Evolutionary conservation across 1,140 invertebrate species (phyloP).

Genomic region (Tetragnatha versicolor): DNA sequence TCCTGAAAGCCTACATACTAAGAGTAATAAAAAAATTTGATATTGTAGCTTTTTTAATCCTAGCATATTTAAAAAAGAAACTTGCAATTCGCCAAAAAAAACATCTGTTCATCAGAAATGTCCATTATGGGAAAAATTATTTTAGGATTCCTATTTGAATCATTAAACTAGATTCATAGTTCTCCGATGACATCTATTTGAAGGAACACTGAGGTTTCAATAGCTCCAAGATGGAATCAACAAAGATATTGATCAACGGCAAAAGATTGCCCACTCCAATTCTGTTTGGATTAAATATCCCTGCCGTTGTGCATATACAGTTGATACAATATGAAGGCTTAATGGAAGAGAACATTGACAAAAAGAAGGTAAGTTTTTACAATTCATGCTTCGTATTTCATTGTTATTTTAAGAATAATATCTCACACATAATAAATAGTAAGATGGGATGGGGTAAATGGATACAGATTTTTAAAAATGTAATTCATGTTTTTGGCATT

Average conservation of each 20-base stretch:
- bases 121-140: background rate
- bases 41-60: too few relatives aligned
- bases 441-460: too few relatives aligned
- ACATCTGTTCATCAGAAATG: background rate
- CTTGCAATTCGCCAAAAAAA: background rate
- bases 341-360: slow-evolving; percentile 13
- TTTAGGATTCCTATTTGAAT: background rate
- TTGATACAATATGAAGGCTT: slow-evolving; percentile 7
- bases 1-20: too few relatives aligned
- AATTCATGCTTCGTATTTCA: too few relatives aligned
- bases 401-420: too few relatives aligned
- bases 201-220: background rate
- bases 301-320: slow-evolving; percentile 51
- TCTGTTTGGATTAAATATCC: slow-evolving; percentile 49
- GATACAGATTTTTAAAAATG: too few relatives aligned
- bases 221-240: slow-evolving; percentile 15
- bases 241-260: slow-evolving; percentile 33
- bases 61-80: background rate
- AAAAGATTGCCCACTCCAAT: slow-evolving; percentile 39
- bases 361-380: slow-evolving; percentile 11
- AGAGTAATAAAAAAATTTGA: too few relatives aligned
- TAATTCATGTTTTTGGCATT: too few relatives aligned
- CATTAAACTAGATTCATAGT: background rate
- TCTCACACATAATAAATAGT: too few relatives aligned
- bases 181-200: background rate